Conservation (phyloP, 2,113 vertebrate species). For the Acrocephalus arundinaceus region DNA sequence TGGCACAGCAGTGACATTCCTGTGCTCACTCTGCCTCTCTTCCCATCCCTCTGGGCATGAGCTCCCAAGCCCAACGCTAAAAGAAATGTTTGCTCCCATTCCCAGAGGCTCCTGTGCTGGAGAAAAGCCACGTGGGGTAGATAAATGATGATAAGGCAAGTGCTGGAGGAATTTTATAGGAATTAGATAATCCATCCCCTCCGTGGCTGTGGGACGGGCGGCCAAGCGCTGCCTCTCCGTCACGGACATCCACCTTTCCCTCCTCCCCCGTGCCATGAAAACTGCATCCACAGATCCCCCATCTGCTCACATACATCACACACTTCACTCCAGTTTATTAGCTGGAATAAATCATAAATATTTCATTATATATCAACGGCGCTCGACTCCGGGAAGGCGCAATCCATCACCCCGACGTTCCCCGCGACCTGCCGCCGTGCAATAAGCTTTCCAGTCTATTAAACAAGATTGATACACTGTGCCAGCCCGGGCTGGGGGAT, state of each 20-base stretch:
- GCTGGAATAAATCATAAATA: constrained; percentile 95
- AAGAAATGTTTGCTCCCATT: neutral
- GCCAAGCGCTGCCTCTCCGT: neutral
- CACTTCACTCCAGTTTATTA: constrained; percentile 93
- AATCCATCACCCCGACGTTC: constrained; percentile 88
- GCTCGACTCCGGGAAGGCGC: constrained; percentile 79
- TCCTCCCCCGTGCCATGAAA: neutral
- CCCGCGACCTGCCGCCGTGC: constrained; percentile 74
- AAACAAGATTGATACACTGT: constrained; percentile 92
- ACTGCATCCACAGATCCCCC: constrained; percentile 80
- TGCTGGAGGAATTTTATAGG: neutral
- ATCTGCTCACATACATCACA: constrained; percentile 90
- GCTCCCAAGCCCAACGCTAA: neutral
- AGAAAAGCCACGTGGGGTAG: neutral
- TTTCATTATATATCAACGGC: constrained; percentile 87
- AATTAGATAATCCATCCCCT: neutral
- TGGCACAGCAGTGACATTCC: neutral
- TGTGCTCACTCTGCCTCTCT: neutral
- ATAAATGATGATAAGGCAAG: neutral
- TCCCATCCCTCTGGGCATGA: neutral
- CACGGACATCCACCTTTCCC: neutral
- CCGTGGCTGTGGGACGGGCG: neutral
- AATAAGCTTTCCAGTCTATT: constrained; percentile 90
- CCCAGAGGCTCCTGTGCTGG: neutral
- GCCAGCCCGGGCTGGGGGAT: constrained; percentile 83